A percentile compares a stretch with the other conserved stretches of the same genome.
Evolutionary conservation across 2,888 invertebrate genomes (phyloP).

Genomic region (Hyposoter didymator): DNA sequence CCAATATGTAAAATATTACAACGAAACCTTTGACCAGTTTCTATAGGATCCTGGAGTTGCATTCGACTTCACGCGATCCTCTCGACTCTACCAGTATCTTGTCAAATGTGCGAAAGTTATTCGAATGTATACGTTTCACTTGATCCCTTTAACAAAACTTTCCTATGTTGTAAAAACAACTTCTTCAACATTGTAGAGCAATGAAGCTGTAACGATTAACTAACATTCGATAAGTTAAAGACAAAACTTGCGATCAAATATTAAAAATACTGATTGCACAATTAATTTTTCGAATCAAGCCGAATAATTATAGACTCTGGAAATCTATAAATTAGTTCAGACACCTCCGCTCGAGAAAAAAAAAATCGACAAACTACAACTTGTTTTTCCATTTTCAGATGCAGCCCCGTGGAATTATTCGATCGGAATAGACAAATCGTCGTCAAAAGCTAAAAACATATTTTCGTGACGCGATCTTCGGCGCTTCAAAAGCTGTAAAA

Average conservation of each 20-base stretch:
- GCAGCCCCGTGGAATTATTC: neutral
- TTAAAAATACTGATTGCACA: too few species aligned
- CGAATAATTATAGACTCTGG: too few species aligned
- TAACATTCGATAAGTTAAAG: neutral
- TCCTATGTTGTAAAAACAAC: neutral
- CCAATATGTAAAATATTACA: constrained; percentile 59
- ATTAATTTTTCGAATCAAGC: too few species aligned
- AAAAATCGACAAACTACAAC: neutral
- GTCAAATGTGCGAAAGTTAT: neutral
- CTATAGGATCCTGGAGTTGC: neutral
- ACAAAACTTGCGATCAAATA: neutral
- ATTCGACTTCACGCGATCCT: neutral
- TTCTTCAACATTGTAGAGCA: neutral
- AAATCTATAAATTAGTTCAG: too few species aligned
- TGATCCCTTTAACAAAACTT: neutral
- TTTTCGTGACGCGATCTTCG: neutral
- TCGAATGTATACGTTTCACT: neutral
- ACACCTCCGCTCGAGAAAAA: too few species aligned
- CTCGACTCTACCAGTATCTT: neutral
- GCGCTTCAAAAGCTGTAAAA: neutral
- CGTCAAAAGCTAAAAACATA: neutral
- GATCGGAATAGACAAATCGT: neutral
- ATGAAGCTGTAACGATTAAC: neutral
- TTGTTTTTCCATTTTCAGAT: neutral
- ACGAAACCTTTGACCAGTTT: constrained; percentile 11